phyloP scores from a whole-genome alignment of 2,113 vertebrate genomes.

The Herpetotheres cachinnans region DNA sequence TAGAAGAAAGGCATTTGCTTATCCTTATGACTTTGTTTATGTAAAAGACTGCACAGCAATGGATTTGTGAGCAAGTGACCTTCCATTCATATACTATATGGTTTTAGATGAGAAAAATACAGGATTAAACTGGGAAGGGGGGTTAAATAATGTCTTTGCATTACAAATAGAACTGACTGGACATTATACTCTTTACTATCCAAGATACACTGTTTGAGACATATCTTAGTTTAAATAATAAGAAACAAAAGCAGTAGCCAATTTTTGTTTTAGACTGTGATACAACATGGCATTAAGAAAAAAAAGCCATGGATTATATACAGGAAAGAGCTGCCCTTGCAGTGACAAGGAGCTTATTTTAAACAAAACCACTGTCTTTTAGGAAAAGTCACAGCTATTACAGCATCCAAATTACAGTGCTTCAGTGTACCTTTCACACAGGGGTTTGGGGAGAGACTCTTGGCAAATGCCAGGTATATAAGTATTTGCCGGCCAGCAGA shows the following conservation, averaged over 20 bases:
- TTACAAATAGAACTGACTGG: background rate
- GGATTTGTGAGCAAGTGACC: slow-evolving; percentile 14
- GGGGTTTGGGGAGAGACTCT: background rate
- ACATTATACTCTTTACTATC: background rate
- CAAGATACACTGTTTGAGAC: background rate
- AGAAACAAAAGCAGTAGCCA: background rate
- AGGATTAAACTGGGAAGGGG: background rate
- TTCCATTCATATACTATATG: background rate
- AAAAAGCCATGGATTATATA: background rate
- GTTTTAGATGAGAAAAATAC: background rate
- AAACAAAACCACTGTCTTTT: background rate
- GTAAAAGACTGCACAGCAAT: background rate
- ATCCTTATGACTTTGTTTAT: slow-evolving; percentile 31
- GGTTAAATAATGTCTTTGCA: background rate
- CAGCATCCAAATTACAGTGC: background rate
- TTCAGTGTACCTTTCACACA: background rate
- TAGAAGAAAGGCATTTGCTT: slow-evolving; percentile 32
- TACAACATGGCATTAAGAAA: background rate
- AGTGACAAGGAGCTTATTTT: background rate
- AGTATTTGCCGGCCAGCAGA: background rate
- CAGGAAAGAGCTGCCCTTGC: background rate
- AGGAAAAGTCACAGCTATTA: background rate
- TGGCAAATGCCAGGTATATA: background rate
- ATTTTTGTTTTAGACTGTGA: background rate
- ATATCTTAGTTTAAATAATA: background rate